Conservation (phyloP, 2,113 vertebrate species). For the Cisticola juncidis region DNA sequence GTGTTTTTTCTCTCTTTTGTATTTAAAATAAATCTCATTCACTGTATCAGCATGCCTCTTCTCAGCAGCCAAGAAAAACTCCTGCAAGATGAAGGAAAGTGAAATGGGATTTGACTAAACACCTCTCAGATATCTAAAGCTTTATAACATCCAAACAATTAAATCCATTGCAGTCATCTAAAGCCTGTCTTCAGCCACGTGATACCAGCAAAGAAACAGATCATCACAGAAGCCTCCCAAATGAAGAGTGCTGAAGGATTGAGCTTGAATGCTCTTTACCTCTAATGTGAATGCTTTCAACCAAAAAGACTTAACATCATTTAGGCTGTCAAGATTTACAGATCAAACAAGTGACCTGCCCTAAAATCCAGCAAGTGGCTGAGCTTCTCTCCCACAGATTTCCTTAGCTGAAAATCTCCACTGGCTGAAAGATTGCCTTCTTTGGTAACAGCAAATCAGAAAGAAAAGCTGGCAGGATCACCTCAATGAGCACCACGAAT, state of each 20-base stretch:
- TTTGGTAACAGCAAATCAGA: background rate
- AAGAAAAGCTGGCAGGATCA: constrained; percentile 23
- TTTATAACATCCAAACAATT: background rate
- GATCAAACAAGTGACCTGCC: constrained; percentile 1
- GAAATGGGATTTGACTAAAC: background rate
- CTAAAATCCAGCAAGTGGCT: background rate
- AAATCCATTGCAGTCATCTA: background rate
- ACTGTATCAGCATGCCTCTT: background rate
- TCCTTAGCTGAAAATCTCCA: background rate
- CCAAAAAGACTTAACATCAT: background rate
- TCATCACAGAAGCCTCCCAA: background rate
- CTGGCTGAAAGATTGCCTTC: background rate
- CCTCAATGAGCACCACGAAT: background rate
- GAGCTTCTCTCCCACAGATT: background rate
- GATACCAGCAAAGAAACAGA: background rate
- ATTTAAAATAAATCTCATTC: background rate
- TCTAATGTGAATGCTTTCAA: background rate
- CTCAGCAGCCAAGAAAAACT: background rate
- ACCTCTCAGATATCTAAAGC: background rate
- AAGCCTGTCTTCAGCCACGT: background rate
- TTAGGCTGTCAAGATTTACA: background rate
- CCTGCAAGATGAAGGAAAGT: background rate
- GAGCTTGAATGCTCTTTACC: background rate
- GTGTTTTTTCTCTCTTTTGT: background rate
- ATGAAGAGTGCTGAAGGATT: background rate